Evolutionary conservation across 2,113 vertebrate species (phyloP).

Genomic region (Addax nasomaculatus): DNA sequence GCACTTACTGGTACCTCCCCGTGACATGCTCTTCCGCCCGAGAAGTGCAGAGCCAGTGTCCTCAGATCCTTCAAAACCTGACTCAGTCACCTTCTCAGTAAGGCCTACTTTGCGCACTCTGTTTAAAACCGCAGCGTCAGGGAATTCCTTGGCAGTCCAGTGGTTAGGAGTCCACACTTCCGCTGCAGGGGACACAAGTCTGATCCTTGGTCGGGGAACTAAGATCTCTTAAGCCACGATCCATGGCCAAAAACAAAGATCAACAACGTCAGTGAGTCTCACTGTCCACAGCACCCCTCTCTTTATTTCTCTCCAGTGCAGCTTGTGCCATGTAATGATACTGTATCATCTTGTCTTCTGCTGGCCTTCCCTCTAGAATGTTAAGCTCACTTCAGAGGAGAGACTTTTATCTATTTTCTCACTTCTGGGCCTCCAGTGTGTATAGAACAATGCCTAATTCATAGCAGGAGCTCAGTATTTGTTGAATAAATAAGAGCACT

Average conservation of each 20-base stretch:
- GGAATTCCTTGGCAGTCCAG: neutral
- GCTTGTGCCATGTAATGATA: neutral
- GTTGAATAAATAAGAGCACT: neutral
- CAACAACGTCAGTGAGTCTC: neutral
- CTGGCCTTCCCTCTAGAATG: neutral
- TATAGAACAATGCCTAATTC: neutral
- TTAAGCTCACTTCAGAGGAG: neutral
- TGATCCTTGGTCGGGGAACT: neutral
- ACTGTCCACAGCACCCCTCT: neutral
- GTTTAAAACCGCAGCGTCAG: neutral
- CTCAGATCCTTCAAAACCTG: neutral
- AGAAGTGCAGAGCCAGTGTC: neutral
- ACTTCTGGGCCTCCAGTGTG: neutral
- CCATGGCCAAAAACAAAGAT: neutral
- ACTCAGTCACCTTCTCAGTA: neutral
- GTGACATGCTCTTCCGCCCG: neutral
- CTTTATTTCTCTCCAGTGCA: neutral
- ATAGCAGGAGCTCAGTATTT: neutral
- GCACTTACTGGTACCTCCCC: neutral
- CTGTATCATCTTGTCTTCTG: neutral
- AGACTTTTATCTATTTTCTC: neutral
- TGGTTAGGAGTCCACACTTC: neutral
- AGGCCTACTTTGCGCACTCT: neutral
- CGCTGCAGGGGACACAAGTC: accelerated
- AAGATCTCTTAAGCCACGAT: neutral